Conservation (phyloP, 2,113 vertebrate genomes). For the Lamprologus callipterus region DNA sequence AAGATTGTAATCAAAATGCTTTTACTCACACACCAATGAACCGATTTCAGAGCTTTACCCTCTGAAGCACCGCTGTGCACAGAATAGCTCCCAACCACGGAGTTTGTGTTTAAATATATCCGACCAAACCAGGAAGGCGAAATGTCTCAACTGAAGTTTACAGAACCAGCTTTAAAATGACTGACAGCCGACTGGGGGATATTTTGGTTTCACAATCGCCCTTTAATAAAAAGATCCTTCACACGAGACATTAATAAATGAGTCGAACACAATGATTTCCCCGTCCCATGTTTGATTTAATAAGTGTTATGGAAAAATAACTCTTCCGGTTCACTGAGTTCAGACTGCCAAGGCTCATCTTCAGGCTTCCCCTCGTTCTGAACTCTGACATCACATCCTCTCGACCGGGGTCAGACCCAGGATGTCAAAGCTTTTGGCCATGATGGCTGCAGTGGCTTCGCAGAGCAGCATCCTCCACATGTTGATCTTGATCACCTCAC, state of each 20-base stretch:
- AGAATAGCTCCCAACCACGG: background rate
- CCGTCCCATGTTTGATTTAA: background rate
- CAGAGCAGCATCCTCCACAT: slow-evolving; percentile 94
- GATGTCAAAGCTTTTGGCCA: slow-evolving; percentile 94
- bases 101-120: background rate
- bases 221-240: background rate
- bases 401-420: slow-evolving; percentile 89
- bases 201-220: background rate
- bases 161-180: background rate
- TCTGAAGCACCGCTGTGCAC: accelerated
- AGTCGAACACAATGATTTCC: background rate
- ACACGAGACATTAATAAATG: background rate
- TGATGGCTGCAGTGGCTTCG: slow-evolving; percentile 83
- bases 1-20: background rate
- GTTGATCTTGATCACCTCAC: slow-evolving; percentile 89
- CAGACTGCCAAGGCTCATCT: background rate
- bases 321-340: background rate
- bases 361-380: background rate
- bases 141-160: background rate
- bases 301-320: background rate
- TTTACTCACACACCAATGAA: background rate
- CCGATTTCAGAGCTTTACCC: background rate
- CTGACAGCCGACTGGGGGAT: background rate
- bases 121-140: background rate
- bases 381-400: slow-evolving; percentile 77